Evolutionary conservation across 2,888 invertebrate species (phyloP).

Genomic region (Miltochrista miniata): DNA sequence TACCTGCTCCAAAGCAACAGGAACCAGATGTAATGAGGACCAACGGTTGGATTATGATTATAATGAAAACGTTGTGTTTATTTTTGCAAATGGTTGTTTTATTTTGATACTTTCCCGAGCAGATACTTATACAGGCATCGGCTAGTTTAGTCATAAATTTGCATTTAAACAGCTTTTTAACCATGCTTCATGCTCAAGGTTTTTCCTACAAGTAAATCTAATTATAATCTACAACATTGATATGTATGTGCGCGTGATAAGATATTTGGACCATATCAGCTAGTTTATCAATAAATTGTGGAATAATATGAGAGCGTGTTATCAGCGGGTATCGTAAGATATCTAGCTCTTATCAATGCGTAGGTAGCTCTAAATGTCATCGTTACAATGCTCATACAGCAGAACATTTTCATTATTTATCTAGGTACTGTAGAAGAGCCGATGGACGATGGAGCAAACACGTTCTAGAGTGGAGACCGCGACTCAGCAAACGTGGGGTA

Average conservation of each 20-base stretch:
- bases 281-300: constrained; percentile 38
- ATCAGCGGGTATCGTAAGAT: constrained; percentile 14
- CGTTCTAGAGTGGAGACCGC: too few relatives aligned
- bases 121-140: too few relatives aligned
- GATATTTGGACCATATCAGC: constrained; percentile 27
- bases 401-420: neutral
- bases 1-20: too few relatives aligned
- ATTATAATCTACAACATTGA: constrained; percentile 18
- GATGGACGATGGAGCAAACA: too few relatives aligned
- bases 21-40: too few relatives aligned
- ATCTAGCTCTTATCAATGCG: constrained; percentile 1
- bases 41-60: too few relatives aligned
- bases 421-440: too few relatives aligned
- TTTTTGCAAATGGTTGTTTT: too few relatives aligned
- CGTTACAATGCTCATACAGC: constrained; percentile 1
- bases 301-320: constrained; percentile 31
- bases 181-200: neutral
- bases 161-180: constrained; percentile 2
- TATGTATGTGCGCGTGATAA: constrained; percentile 23
- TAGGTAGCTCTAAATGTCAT: constrained; percentile 5
- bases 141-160: neutral
- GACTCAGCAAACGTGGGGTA: too few relatives aligned
- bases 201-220: constrained; percentile 1
- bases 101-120: too few relatives aligned
- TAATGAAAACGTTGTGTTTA: too few relatives aligned